Conservation (phyloP, 2,113 vertebrate species). For the Pseudopipra pipra region DNA sequence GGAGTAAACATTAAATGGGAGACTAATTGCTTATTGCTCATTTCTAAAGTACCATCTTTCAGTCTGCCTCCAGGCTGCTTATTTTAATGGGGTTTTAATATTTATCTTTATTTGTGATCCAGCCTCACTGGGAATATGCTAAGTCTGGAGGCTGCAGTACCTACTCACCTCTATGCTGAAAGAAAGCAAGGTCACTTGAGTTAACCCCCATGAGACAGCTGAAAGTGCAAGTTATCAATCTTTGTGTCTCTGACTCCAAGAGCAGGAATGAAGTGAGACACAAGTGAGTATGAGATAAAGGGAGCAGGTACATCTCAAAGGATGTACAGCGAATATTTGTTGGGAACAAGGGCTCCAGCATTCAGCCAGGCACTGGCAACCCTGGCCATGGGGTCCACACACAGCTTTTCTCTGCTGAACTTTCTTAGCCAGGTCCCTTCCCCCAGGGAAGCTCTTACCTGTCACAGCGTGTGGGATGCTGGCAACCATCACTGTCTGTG, state of each 20-base stretch:
- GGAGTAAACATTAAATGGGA: neutral
- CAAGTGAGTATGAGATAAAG: neutral
- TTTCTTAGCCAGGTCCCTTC: neutral
- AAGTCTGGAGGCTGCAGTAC: neutral
- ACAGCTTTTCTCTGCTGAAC: neutral
- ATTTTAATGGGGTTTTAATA: neutral
- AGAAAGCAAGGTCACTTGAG: neutral
- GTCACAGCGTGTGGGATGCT: slow-evolving; percentile 90
- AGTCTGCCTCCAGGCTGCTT: neutral
- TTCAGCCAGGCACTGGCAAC: neutral
- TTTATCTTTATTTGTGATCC: neutral
- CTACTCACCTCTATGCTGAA: neutral
- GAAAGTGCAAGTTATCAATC: neutral
- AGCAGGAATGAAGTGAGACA: neutral
- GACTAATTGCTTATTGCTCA: neutral
- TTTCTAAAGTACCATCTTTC: neutral
- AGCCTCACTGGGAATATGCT: neutral
- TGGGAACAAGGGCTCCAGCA: neutral
- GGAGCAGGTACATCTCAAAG: neutral
- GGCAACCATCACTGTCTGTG: slow-evolving; percentile 85
- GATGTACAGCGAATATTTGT: neutral
- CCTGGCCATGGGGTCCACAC: neutral
- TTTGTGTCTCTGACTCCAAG: neutral
- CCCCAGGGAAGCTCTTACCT: slow-evolving; percentile 70
- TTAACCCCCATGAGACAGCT: neutral